Base-by-base conservation (phyloP, 2,888 invertebrate genomes). In the Eupithecia subfuscata region DNA sequence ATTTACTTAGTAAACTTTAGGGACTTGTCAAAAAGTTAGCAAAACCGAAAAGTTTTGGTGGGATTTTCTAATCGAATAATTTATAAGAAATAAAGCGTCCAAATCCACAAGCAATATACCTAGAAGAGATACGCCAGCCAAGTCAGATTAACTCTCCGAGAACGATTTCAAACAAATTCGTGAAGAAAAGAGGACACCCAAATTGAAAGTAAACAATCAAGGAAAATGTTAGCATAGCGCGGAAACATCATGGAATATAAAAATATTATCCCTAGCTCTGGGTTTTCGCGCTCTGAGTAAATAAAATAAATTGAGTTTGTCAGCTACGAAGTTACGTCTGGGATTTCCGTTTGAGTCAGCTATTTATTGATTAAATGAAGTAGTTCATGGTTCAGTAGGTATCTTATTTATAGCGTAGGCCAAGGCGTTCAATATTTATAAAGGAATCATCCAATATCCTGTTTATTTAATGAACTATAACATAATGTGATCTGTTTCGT, bases 291-390 rank as follows among this genome's bases (percentile, higher is more conserved):
- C 74, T 74, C 75, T 43, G 64, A 72, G 71, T 71, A 75, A 76
- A 74, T 74, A 75, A 81, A 81, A 79, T 73, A 78, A 79, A 81
- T 80, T 69, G 80, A 78, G 71, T 79, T 80, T 77, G 78, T 75
- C 76, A 72, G 76, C 71, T 70, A 71, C 71, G 70, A 70, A 78
- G 70, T 73, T 70, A 67, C 63, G 72, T 65, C 71, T 70, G 73
- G 75, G 76, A 78, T 78, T 79, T 80, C 71, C 68, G 74, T 69
- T 75, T 56, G 68, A 70, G 69, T 69, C 69, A 25, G 69, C 52
- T 34, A 37, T 71, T 73, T 78, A 73, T 76, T 71, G 75, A 76
- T 76, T 70, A 64, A 78, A 76, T 68, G 45, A 73, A 73, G 69
- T 73, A 69, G 71, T 48, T 74, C 69, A 34, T 3, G 65, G 40